Conservation (phyloP, 1,140 invertebrate species). For the Chionoecetes opilio region DNA sequence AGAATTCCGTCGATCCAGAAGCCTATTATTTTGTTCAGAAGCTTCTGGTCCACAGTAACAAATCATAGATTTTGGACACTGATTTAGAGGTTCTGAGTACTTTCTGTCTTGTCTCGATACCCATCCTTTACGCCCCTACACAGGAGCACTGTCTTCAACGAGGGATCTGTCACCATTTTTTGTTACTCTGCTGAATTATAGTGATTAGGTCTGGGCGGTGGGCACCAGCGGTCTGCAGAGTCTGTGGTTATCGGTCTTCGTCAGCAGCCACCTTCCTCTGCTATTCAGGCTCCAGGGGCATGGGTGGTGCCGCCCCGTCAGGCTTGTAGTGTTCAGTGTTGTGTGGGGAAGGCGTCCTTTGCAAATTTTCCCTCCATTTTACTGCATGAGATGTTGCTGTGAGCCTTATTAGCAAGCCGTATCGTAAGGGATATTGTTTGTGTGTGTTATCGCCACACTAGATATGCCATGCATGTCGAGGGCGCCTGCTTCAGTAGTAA, state of each 20-base stretch:
- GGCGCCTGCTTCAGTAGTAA: too few species aligned
- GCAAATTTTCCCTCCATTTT: too few species aligned
- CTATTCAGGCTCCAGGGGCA: background rate
- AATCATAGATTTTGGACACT: too few species aligned
- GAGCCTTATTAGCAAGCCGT: too few species aligned
- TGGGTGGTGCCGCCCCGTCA: background rate
- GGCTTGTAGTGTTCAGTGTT: background rate
- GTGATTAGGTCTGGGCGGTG: background rate
- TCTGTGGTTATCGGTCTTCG: conserved; percentile 32
- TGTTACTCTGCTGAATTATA: conserved; percentile 32
- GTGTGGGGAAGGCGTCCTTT: background rate
- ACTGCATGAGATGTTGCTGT: too few species aligned
- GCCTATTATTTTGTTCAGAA: background rate
- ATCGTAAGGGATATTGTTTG: too few species aligned
- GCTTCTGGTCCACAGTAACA: too few species aligned
- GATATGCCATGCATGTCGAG: too few species aligned
- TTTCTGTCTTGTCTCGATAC: background rate
- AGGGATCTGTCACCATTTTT: conserved; percentile 18
- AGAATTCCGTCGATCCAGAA: background rate
- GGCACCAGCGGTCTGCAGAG: conserved; percentile 3
- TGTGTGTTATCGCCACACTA: too few species aligned
- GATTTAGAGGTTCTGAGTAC: background rate
- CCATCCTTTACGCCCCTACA: background rate
- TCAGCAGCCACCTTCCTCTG: background rate
- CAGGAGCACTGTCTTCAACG: background rate